These are phyloP conservation scores for Dipodomys stephensi DNA, from an alignment of 2,113 vertebrate genomes.

Conservation along the genomic window DNA sequence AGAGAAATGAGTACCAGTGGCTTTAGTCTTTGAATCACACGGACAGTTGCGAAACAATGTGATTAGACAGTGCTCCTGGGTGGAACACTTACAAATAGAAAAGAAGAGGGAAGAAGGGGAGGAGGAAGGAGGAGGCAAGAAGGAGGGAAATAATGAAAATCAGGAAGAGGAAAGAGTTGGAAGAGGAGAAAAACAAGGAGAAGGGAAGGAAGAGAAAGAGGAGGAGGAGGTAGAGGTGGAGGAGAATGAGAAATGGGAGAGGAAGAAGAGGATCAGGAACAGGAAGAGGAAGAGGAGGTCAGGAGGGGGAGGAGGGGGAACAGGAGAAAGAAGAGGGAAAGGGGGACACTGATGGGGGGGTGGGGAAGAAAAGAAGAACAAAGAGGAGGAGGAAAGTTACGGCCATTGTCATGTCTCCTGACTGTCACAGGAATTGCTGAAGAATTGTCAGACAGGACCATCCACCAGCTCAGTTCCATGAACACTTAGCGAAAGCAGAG, in stretches of 20 bases:
- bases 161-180: neutral
- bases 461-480: neutral
- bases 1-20: neutral
- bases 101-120: neutral
- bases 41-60: neutral
- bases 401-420: fast-evolving
- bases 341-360: neutral
- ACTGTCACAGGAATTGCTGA: neutral
- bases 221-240: too few relatives aligned
- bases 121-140: neutral
- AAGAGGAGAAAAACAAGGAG: neutral
- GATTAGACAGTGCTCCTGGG: neutral
- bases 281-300: neutral
- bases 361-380: neutral
- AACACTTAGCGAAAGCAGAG: neutral
- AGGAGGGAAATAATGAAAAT: neutral
- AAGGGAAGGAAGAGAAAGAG: too few relatives aligned
- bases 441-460: neutral
- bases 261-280: neutral
- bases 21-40: neutral
- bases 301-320: neutral
- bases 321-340: neutral
- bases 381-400: neutral
- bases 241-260: too few relatives aligned
- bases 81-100: neutral